phyloP scores from a whole-genome alignment of 2,113 vertebrate species.

The Microcebus jonahi region DNA sequence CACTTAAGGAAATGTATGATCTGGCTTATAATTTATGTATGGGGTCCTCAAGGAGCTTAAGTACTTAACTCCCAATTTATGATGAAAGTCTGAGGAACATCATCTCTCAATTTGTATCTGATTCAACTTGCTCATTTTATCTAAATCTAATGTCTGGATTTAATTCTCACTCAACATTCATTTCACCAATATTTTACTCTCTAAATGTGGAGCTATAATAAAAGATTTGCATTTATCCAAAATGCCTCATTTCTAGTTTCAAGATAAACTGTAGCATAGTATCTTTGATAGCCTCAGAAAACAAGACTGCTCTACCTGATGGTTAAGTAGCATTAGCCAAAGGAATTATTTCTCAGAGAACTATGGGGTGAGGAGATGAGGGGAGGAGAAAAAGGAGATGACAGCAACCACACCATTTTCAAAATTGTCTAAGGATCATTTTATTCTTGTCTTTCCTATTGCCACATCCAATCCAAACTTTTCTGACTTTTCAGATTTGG shows the following conservation, averaged over 20 bases:
- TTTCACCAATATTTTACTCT: background rate
- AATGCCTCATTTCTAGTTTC: conserved; percentile 31
- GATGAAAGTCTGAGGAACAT: conserved; percentile 9
- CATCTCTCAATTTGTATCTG: conserved; percentile 31
- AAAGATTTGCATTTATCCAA: conserved; percentile 33
- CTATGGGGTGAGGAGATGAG: background rate
- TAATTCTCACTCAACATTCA: conserved; percentile 1
- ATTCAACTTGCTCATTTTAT: conserved; percentile 32
- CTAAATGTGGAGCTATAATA: background rate
- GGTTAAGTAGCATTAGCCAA: background rate
- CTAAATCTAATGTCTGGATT: background rate
- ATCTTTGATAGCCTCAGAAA: background rate
- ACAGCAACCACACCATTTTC: background rate
- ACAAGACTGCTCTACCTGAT: background rate
- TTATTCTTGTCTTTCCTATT: background rate
- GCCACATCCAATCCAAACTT: background rate
- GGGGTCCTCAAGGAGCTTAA: conserved; percentile 45
- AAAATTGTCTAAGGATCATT: background rate
- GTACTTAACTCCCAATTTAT: conserved; percentile 62
- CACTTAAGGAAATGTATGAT: conserved; percentile 71
- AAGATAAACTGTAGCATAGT: background rate
- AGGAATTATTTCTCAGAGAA: conserved; percentile 14
- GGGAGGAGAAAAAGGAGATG: background rate
- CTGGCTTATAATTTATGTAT: conserved; percentile 71
- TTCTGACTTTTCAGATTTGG: background rate